Percentiles rank a stretch among this genome's conserved stretches.
phyloP scores from a whole-genome alignment of 1,140 invertebrate genomes.

The Paraescarpia echinospica region DNA sequence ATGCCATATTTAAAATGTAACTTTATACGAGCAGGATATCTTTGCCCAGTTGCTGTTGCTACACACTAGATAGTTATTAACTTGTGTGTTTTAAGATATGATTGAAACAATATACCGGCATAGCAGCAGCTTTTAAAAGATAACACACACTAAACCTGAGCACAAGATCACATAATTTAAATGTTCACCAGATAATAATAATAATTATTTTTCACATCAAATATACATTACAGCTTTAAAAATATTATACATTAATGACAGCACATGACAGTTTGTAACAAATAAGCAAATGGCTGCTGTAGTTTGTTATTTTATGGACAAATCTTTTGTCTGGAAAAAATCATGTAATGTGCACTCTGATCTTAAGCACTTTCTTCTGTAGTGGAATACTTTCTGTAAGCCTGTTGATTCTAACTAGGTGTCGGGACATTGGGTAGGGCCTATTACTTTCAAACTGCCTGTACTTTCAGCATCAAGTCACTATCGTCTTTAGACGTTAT shows the following conservation, averaged over 20 bases:
- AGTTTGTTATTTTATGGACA: not conserved
- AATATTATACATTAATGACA: not conserved
- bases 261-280: not conserved
- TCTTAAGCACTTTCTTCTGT: not conserved
- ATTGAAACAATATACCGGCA: not conserved
- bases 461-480: slow-evolving; percentile 44
- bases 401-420: not conserved
- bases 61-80: not conserved
- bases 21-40: too few species aligned
- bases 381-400: not conserved
- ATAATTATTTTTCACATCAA: not conserved
- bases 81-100: not conserved
- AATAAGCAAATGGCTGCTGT: not conserved
- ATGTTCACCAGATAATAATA: not conserved
- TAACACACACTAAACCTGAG: not conserved
- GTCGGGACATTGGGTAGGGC: not conserved
- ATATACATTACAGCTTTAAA: not conserved
- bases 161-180: not conserved
- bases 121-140: not conserved
- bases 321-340: not conserved
- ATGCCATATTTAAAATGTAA: too few species aligned
- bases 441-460: not conserved
- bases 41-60: too few species aligned
- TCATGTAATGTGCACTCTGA: not conserved
- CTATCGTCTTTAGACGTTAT: slow-evolving; percentile 43